Evolutionary conservation across 2,113 vertebrate species (phyloP).

Genomic region (Pedetes capensis): DNA sequence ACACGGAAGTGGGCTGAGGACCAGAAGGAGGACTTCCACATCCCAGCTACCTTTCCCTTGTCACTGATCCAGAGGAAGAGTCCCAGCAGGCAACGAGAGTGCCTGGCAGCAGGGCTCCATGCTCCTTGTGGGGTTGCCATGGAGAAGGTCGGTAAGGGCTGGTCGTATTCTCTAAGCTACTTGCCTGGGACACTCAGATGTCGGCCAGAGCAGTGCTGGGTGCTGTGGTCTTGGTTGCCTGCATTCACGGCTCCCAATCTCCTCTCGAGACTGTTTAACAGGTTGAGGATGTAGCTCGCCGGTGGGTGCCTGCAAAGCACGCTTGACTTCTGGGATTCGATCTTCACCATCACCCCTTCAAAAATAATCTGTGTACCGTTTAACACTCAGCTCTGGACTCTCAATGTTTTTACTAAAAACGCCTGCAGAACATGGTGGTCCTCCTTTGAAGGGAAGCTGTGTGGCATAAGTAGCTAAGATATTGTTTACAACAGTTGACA

Average conservation of each 20-base stretch:
- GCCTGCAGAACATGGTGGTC: neutral
- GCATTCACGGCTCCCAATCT: constrained; percentile 44
- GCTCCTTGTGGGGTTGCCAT: neutral
- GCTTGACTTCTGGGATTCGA: neutral
- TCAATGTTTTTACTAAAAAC: constrained; percentile 49
- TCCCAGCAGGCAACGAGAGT: rapidly evolving
- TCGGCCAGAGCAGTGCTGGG: constrained; percentile 53
- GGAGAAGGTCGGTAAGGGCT: neutral
- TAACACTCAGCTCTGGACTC: constrained; percentile 3
- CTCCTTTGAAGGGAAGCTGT: neutral
- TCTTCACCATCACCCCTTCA: too few species aligned
- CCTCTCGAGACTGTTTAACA: constrained; percentile 17
- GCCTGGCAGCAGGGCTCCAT: rapidly evolving
- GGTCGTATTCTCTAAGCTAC: constrained; percentile 43
- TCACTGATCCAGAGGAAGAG: neutral
- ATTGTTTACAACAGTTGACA: constrained; percentile 13
- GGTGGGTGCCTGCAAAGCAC: neutral
- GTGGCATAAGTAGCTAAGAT: neutral
- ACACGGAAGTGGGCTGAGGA: neutral
- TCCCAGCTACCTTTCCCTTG: rapidly evolving
- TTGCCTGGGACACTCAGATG: constrained; percentile 57
- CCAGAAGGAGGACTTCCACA: neutral
- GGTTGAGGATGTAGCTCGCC: neutral
- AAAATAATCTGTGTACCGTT: neutral
- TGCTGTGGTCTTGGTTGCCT: constrained; percentile 53